A percentile compares a stretch with the other conserved stretches of the same genome.
Conservation (phyloP, 2,797 vertebrate species). For the Novumbra hubbsi region DNA sequence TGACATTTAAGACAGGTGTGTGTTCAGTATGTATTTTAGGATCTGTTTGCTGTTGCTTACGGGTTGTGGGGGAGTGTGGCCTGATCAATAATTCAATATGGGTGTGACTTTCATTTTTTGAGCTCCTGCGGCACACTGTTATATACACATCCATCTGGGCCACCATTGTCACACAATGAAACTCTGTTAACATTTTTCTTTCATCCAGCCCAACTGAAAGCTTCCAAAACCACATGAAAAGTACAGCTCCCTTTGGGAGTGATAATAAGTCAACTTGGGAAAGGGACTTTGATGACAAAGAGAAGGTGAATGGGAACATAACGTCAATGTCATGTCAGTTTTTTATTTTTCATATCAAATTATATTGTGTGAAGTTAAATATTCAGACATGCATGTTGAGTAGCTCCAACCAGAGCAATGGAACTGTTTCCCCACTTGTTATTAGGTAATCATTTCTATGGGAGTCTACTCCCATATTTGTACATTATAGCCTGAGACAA, state of each 20-base stretch:
- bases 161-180: background rate
- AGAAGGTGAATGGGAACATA: conserved; percentile 63
- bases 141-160: background rate
- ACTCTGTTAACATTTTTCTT: background rate
- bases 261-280: conserved; percentile 67
- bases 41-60: background rate
- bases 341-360: background rate
- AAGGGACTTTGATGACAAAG: conserved; percentile 44
- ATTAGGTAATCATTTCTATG: too few relatives aligned
- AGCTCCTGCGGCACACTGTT: background rate
- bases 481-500: too few relatives aligned
- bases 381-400: too few relatives aligned
- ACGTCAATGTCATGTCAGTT: conserved; percentile 17
- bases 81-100: conserved; percentile 4
- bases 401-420: too few relatives aligned
- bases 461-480: too few relatives aligned
- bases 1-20: background rate
- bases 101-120: background rate
- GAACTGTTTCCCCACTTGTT: too few relatives aligned
- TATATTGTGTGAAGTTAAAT: too few relatives aligned
- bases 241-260: conserved; percentile 64
- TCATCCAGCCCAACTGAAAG: conserved; percentile 49
- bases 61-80: background rate
- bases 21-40: background rate
- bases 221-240: conserved; percentile 48